Base-by-base conservation (phyloP, 2,888 invertebrate genomes). In the Caenorhabditis drosophilae region DNA sequence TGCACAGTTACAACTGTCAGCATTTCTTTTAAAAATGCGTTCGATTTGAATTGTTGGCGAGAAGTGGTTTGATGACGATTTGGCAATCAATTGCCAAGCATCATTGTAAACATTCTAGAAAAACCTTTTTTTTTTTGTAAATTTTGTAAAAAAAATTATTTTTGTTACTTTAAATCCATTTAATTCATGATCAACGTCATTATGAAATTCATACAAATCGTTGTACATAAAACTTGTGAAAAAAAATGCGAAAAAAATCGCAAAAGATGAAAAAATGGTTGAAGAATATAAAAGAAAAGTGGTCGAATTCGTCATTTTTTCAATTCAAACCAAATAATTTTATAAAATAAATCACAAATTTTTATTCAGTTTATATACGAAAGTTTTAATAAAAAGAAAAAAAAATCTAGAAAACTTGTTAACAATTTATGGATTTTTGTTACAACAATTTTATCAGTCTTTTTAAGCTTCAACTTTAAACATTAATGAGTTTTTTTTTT, bases 81-180 rank as follows among this genome's bases (percentile, higher is more conserved):
- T 31, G n/a, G 49, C 48, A 49, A 66, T 44, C 31, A 46, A 22
- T 15, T 50, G 34, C 66, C 66, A 66, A 11, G 66, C 60, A 15
- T 66, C 66, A 42, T 66, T 59, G 52, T 66, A 66, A 35, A 66
- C 53, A 26, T 59, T 51, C 64, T 64, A 23, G 41, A 63, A 38
- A n/a, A n/a, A n/a, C n/a, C 16, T 16, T 35, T 15, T 16, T 34
- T 1, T 15, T n/a, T 15, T 9, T 35, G 7, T 2, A 15, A 48
- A 20, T 20, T 6, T 12, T 31, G 31, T 31, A 6, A 31, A 31
- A 31, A 31, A 31, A 9, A 6, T 6, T 31, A 23, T 6, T 26
- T 18, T 15, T 18, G 36, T 40, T 9, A 59, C 60, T 53, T 66
- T 60, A 41, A 66, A 66, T 1, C 51, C 59, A 7, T 9, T n/a